A percentile compares a stretch with the other conserved stretches of the same genome.
Evolutionary conservation across 1,140 invertebrate genomes (phyloP).

Genomic region (Drosophila pseudoobscura): DNA sequence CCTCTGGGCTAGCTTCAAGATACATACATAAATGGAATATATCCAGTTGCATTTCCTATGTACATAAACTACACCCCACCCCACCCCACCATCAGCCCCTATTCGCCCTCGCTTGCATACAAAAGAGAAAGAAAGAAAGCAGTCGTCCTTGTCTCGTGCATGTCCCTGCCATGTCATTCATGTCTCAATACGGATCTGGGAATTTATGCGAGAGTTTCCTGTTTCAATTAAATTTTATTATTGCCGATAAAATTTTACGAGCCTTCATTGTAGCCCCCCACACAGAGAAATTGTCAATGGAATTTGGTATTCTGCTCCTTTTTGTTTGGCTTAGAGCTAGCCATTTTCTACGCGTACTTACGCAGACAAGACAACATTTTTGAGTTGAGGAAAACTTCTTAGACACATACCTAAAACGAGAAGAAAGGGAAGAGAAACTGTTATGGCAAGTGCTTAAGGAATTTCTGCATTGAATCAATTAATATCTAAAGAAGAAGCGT

Average conservation of each 20-base stretch:
- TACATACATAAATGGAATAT: slow-evolving; percentile 50
- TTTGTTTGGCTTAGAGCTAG: slow-evolving; percentile 10
- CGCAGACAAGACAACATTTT: slow-evolving; percentile 12
- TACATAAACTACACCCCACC: slow-evolving; percentile 54
- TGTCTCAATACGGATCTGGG: slow-evolving; percentile 45
- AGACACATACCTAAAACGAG: slow-evolving; percentile 19
- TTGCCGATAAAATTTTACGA: slow-evolving; percentile 76
- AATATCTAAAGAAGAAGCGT: slow-evolving; percentile 30
- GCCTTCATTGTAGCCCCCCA: slow-evolving; percentile 61
- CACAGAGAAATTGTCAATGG: slow-evolving; percentile 65
- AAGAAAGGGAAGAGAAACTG: slow-evolving; percentile 2
- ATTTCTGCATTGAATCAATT: slow-evolving; percentile 57
- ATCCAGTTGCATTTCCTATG: slow-evolving; percentile 78
- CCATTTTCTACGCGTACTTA: slow-evolving; percentile 23
- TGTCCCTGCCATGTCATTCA: slow-evolving; percentile 35
- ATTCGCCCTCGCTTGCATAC: slow-evolving; percentile 30
- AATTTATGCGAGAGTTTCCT: slow-evolving; percentile 81
- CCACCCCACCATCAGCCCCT: slow-evolving; percentile 3
- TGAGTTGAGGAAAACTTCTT: slow-evolving; percentile 17
- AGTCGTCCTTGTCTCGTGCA: slow-evolving; percentile 1
- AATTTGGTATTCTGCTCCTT: slow-evolving; percentile 28
- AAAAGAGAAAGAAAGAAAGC: slow-evolving; percentile 20
- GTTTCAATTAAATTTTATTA: slow-evolving; percentile 82
- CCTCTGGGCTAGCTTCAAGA: slow-evolving; percentile 5
- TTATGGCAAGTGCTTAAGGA: slow-evolving; percentile 35